Evolutionary conservation across 2,113 vertebrate genomes (phyloP).

Genomic region (Apistogramma diplotaenia): DNA sequence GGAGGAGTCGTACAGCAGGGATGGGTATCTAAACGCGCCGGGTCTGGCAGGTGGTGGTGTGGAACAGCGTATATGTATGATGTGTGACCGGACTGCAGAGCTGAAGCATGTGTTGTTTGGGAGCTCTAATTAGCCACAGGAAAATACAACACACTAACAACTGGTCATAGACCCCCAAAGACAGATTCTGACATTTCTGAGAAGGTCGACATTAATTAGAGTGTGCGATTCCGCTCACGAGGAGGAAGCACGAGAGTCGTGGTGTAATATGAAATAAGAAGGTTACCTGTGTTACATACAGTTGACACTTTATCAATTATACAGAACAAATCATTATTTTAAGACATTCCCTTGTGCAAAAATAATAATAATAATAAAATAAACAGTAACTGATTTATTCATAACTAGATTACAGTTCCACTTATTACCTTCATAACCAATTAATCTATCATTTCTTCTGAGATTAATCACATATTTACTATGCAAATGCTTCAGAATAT

Average conservation of each 20-base stretch:
- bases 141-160: constrained; percentile 35
- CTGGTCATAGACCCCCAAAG: constrained; percentile 30
- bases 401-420: background rate
- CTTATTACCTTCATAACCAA: background rate
- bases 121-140: constrained; percentile 47
- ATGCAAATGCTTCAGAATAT: background rate
- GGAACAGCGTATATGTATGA: background rate
- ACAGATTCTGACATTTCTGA: constrained; percentile 63
- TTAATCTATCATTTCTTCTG: background rate
- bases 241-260: background rate
- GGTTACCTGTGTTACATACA: constrained; percentile 10
- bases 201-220: constrained; percentile 67
- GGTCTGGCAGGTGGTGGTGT: background rate
- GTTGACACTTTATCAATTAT: background rate
- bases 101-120: background rate
- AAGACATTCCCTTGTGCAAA: background rate
- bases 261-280: constrained; percentile 16
- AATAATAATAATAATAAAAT: background rate
- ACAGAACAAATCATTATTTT: background rate
- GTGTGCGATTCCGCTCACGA: constrained; percentile 2
- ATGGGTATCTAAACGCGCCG: background rate
- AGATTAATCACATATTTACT: background rate
- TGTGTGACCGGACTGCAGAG: constrained; percentile 36
- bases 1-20: constrained; percentile 2
- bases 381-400: background rate